phyloP scores from a whole-genome alignment of 2,113 vertebrate genomes.

The Tetrao urogallus region DNA sequence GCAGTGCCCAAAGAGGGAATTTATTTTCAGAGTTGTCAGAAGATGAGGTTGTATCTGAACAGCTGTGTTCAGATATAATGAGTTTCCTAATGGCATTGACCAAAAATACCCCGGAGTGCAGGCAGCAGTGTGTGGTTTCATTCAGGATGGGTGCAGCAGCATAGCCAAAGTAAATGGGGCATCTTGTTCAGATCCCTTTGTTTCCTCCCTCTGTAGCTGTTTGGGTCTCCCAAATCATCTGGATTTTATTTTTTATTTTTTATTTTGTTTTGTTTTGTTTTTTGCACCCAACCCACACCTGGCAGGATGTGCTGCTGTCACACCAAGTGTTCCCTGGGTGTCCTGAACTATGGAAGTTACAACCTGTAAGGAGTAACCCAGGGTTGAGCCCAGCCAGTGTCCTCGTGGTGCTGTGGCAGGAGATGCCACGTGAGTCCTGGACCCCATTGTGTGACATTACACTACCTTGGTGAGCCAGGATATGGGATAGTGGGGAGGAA shows the following conservation, averaged over 20 bases:
- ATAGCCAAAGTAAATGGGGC: neutral
- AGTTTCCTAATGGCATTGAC: too few relatives aligned
- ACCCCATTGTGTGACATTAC: neutral
- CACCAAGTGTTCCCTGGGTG: too few relatives aligned
- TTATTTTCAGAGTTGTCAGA: neutral
- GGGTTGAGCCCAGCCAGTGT: neutral
- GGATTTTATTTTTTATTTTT: neutral
- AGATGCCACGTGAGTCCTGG: too few relatives aligned
- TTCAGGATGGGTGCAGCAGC: neutral
- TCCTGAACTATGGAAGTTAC: too few relatives aligned
- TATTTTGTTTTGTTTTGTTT: too few relatives aligned
- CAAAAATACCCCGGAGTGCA: neutral
- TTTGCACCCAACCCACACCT: too few relatives aligned
- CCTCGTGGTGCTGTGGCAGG: neutral
- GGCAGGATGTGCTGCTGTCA: too few relatives aligned
- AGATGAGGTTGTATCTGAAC: neutral
- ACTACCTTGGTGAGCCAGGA: neutral
- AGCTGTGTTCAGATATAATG: neutral
- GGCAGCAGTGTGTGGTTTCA: fast-evolving
- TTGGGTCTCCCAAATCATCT: neutral
- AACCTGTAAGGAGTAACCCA: too few relatives aligned
- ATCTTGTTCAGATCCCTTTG: neutral
- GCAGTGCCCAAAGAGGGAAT: neutral
- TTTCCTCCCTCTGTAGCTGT: neutral
- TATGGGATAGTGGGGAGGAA: neutral